Percentiles rank a stretch among this genome's conserved stretches.
phyloP scores from a whole-genome alignment of 2,113 vertebrate genomes.

The Perognathus longimembris region DNA sequence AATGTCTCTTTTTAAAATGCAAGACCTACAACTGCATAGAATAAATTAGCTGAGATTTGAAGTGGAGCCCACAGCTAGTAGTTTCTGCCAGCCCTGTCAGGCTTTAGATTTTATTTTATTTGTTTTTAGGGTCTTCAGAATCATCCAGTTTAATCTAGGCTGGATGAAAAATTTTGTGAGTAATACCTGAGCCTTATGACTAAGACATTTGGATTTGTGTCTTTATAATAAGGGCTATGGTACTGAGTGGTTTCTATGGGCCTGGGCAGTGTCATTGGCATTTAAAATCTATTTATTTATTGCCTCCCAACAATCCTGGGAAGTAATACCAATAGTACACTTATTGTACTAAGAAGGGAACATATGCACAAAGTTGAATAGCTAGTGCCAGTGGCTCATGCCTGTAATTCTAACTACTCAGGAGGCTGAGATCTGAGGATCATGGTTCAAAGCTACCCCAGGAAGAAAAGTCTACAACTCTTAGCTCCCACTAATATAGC shows the following conservation, averaged over 20 bases:
- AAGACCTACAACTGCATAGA: constrained; percentile 36
- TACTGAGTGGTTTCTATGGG: neutral
- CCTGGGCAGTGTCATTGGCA: neutral
- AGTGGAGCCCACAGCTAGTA: neutral
- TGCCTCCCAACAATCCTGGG: neutral
- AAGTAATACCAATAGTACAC: neutral
- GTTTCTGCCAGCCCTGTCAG: neutral
- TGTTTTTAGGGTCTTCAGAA: constrained; percentile 28
- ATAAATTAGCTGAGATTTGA: constrained; percentile 64
- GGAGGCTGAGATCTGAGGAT: too few species aligned
- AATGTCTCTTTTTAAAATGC: constrained; percentile 71
- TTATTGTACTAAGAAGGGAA: constrained; percentile 14
- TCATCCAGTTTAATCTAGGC: constrained; percentile 5
- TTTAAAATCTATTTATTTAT: neutral
- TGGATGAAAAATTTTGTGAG: constrained; percentile 12
- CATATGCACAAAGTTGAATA: neutral
- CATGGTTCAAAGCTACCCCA: too few species aligned
- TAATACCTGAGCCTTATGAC: neutral
- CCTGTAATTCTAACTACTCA: too few species aligned
- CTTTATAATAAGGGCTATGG: neutral
- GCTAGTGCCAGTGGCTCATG: too few species aligned
- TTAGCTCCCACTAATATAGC: too few species aligned
- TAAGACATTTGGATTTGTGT: neutral
- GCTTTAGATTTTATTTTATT: neutral
- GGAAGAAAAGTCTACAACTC: too few species aligned